A percentile compares a stretch with the other conserved stretches of the same genome.
Conservation (phyloP, 2,797 vertebrate genomes). For the Diglossa cyanea region DNA sequence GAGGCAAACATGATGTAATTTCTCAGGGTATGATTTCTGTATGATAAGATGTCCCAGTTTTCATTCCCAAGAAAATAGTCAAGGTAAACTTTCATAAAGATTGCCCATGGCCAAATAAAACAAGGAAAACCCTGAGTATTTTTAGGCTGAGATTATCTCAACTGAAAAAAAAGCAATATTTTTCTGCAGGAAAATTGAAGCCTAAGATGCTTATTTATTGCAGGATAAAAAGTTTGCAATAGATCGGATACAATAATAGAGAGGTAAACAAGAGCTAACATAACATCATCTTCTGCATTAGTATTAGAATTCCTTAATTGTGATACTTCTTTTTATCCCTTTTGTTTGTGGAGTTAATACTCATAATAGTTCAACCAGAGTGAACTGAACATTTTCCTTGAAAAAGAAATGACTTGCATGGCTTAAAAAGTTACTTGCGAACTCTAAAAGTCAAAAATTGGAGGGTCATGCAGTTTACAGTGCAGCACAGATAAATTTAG, state of each 20-base stretch:
- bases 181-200: background rate
- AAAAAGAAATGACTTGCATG: background rate
- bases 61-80: background rate
- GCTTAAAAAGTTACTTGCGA: background rate
- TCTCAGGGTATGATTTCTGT: background rate
- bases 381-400: background rate
- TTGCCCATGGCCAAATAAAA: background rate
- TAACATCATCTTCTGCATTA: background rate
- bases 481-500: background rate
- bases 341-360: background rate
- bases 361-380: background rate
- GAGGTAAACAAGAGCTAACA: background rate
- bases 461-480: background rate
- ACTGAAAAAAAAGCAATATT: background rate
- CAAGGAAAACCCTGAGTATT: background rate
- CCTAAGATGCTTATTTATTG: background rate
- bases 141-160: background rate
- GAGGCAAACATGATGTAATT: background rate
- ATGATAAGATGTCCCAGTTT: background rate
- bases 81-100: background rate
- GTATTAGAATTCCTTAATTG: background rate
- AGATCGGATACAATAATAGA: background rate
- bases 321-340: background rate
- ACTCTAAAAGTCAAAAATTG: background rate
- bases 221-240: background rate